Evolutionary conservation across 2,888 invertebrate species (phyloP).

Genomic region (Ormyrus rosae): DNA sequence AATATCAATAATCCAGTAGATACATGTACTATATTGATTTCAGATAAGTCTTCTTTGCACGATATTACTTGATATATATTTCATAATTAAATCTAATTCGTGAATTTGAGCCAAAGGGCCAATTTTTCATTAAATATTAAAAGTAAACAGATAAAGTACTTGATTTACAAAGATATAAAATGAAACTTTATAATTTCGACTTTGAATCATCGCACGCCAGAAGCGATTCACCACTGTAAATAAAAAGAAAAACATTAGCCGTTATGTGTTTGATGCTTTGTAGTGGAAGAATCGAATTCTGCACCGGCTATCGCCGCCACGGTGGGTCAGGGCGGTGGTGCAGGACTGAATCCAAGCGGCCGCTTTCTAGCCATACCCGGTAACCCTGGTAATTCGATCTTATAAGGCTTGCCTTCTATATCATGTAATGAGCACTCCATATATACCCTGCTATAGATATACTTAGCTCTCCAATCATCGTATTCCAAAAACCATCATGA

Average conservation of each 20-base stretch:
- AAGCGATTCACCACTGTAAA: constrained; percentile 59
- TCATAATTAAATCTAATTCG: constrained; percentile 6
- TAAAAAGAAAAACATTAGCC: constrained; percentile 62
- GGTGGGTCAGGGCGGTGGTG: constrained; percentile 60
- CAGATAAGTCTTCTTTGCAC: constrained; percentile 24
- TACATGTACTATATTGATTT: constrained; percentile 11
- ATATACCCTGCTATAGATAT: constrained; percentile 37
- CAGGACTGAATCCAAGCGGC: constrained; percentile 74
- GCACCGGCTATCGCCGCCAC: constrained; percentile 71
- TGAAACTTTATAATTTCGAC: constrained; percentile 18
- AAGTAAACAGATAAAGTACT: no score
- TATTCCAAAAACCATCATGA: constrained; percentile 35
- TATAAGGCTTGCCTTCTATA: constrained; percentile 52
- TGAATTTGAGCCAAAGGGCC: neutral
- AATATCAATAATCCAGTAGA: constrained; percentile 31
- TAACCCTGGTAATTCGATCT: constrained; percentile 60
- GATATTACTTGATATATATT: constrained; percentile 6
- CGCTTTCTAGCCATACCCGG: constrained; percentile 84
- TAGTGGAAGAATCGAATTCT: constrained; percentile 75
- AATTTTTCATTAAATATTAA: no score
- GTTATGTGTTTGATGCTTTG: constrained; percentile 64
- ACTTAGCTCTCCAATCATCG: constrained; percentile 39
- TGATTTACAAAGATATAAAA: constrained; percentile 13
- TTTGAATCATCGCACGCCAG: constrained; percentile 5
- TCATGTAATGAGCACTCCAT: constrained; percentile 44